Evolutionary conservation across 2,888 invertebrate species (phyloP).

Genomic region (Drosophila multiciliata): DNA sequence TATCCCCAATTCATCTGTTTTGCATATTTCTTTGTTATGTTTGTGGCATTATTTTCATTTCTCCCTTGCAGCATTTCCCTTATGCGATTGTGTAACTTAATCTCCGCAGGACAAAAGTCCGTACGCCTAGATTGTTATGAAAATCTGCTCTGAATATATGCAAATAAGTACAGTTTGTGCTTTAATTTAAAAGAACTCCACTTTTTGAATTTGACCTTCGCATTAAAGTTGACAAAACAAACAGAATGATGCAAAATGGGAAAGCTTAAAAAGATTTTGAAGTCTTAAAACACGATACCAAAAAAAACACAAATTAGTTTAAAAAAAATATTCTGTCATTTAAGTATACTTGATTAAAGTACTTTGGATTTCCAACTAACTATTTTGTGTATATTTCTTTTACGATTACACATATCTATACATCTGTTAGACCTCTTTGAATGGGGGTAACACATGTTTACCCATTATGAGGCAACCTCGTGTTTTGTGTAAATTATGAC

Average conservation of each 20-base stretch:
- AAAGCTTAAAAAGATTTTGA: constrained; percentile 8
- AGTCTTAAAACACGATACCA: neutral
- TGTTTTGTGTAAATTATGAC: constrained; percentile 25
- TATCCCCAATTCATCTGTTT: constrained; percentile 80
- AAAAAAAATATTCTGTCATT: neutral
- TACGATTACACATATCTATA: constrained; percentile 9
- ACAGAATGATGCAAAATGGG: constrained; percentile 18
- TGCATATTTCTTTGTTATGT: constrained; percentile 80
- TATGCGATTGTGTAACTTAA: constrained; percentile 64
- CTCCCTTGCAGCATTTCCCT: constrained; percentile 36
- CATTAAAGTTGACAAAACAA: constrained; percentile 40
- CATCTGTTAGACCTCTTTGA: constrained; percentile 5
- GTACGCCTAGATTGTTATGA: constrained; percentile 25
- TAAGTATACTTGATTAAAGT: neutral
- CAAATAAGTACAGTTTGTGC: constrained; percentile 69
- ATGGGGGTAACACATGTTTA: constrained; percentile 16
- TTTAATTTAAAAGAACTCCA: constrained; percentile 48
- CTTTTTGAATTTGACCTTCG: constrained; percentile 53
- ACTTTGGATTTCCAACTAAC: constrained; percentile 4
- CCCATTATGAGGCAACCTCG: neutral
- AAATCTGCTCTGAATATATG: constrained; percentile 72
- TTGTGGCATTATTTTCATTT: constrained; percentile 69
- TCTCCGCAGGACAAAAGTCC: constrained; percentile 35
- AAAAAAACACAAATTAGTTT: neutral
- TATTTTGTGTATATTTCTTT: neutral